Base-by-base conservation (phyloP, 2,113 vertebrate species). In the Phylloscopus trochilus region DNA sequence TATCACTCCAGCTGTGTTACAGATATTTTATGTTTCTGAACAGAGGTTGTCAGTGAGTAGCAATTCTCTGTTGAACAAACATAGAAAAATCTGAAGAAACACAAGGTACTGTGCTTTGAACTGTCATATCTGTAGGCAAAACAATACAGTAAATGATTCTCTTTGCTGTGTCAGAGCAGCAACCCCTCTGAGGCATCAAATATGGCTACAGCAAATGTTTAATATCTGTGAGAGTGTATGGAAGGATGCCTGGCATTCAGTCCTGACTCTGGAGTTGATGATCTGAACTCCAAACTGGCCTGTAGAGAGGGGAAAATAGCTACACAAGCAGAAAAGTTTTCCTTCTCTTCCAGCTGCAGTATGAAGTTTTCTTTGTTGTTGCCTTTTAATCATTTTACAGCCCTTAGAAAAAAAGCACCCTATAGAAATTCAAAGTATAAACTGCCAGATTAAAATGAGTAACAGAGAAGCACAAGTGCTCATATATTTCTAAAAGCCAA, bases 1-100 rank as follows among this genome's bases (percentile, higher is more conserved):
- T 92, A 93, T 66, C 72, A 76, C 31, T 86, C 92, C 85, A 90
- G n/a, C 82, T 94, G 75, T 59, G 76, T 21, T 93, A 80, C 51
- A 66, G 75, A 39, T 77, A 94, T 62, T 83, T 80, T 55, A 39
- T 59, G 31, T 30, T 88, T 70, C 28, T 93, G 67, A 93, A 51
- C 39, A 76, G 68, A 88, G 16, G 8, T 66, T 88, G 51, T 37
- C 67, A 77, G 83, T 67, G 23, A 88, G 55, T 53, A 93, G 26
- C 47, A 90, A 81, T 83, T 64, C 52, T 37, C 59, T 83, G 4
- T 35, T 94, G 83, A 90, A 81, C 17, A 75, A 86, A 74, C 31
- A 53, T 27, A 63, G 59, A 35, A 86, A 90, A 93, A 94, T 77
- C 41, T 86, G 63, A 93, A 88, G 75, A 43, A 92, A 39, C 59